Percentiles rank a stretch among this genome's conserved stretches.
phyloP scores from a whole-genome alignment of 1,140 invertebrate species.

The Drosophila parvula region DNA sequence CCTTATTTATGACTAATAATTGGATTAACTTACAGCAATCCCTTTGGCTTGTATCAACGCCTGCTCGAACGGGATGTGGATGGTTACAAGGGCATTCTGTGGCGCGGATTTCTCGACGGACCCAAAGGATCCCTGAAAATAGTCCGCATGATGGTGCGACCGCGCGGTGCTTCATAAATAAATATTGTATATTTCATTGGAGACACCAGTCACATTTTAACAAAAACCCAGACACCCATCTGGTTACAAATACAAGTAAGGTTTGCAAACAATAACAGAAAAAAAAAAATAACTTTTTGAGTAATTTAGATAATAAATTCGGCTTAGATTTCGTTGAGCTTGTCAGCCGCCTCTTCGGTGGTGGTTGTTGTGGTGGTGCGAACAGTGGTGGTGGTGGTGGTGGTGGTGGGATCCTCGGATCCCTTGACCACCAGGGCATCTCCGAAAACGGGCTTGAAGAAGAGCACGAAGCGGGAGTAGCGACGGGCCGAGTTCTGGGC shows the following conservation, averaged over 20 bases:
- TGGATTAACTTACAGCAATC: slow-evolving; percentile 35
- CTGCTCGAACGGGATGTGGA: slow-evolving; percentile 57
- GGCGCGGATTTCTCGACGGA: slow-evolving; percentile 65
- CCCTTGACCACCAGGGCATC: slow-evolving; percentile 88
- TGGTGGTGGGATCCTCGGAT: slow-evolving; percentile 85
- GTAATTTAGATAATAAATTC: slow-evolving; percentile 3
- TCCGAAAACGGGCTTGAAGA: slow-evolving; percentile 88
- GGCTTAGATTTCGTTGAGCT: slow-evolving; percentile 63
- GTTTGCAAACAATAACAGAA: not conserved
- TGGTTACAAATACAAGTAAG: slow-evolving; percentile 18
- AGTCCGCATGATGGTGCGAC: slow-evolving; percentile 62
- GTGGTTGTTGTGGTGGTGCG: slow-evolving; percentile 64
- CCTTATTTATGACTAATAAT: not conserved
- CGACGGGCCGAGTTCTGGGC: slow-evolving; percentile 88
- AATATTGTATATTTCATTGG: slow-evolving; percentile 11
- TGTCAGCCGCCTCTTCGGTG: slow-evolving; percentile 46
- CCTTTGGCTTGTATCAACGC: slow-evolving; percentile 65
- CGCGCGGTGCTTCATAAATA: slow-evolving; percentile 25
- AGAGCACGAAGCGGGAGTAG: slow-evolving; percentile 87
- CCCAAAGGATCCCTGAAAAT: slow-evolving; percentile 67
- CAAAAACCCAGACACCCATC: not conserved
- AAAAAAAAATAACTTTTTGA: not conserved
- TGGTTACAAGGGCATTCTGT: slow-evolving; percentile 62
- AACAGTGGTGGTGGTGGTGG: slow-evolving; percentile 84
- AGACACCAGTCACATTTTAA: too few relatives aligned